Percentiles rank a stretch among this genome's conserved stretches.
Evolutionary conservation across 2,888 invertebrate species (phyloP).

Genomic region (Ophion slaviceki): DNA sequence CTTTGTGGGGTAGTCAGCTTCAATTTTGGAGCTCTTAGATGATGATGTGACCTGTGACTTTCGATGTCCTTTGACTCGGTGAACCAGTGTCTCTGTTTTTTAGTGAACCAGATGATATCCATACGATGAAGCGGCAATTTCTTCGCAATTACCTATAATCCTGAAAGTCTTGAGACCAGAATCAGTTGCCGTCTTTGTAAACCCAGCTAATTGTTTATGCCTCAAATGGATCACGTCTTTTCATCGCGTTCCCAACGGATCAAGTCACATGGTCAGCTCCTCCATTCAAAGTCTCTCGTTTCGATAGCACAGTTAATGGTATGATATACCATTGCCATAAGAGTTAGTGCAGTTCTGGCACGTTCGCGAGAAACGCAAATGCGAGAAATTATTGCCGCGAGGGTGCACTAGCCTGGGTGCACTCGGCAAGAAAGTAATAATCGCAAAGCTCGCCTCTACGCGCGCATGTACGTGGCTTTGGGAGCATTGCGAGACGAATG

Average conservation of each 20-base stretch:
- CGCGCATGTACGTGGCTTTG: background rate
- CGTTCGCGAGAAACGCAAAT: slow-evolving; percentile 40
- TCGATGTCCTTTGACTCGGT: too few species aligned
- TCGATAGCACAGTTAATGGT: slow-evolving; percentile 1
- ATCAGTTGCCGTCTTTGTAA: background rate
- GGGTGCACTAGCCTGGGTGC: slow-evolving; percentile 31
- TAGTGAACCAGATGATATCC: too few species aligned
- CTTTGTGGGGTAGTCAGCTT: too few species aligned
- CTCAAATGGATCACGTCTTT: background rate
- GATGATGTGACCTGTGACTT: too few species aligned
- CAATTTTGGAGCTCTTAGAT: too few species aligned
- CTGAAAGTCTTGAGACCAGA: background rate
- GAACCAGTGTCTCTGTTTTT: too few species aligned
- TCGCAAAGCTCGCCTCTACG: slow-evolving; percentile 31
- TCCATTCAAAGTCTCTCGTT: slow-evolving; percentile 30
- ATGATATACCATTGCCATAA: slow-evolving; percentile 36
- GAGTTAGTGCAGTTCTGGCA: slow-evolving; percentile 25
- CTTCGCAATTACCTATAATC: too few species aligned
- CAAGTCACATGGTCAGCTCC: slow-evolving; percentile 10
- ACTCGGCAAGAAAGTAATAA: slow-evolving; percentile 49
- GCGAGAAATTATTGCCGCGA: slow-evolving; percentile 45
- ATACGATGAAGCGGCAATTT: too few species aligned
- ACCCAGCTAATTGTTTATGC: background rate
- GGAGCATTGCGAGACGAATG: slow-evolving; percentile 29
- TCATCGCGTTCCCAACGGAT: slow-evolving; percentile 46